phyloP scores from a whole-genome alignment of 2,797 vertebrate genomes.

The Brachymystax lenok region DNA sequence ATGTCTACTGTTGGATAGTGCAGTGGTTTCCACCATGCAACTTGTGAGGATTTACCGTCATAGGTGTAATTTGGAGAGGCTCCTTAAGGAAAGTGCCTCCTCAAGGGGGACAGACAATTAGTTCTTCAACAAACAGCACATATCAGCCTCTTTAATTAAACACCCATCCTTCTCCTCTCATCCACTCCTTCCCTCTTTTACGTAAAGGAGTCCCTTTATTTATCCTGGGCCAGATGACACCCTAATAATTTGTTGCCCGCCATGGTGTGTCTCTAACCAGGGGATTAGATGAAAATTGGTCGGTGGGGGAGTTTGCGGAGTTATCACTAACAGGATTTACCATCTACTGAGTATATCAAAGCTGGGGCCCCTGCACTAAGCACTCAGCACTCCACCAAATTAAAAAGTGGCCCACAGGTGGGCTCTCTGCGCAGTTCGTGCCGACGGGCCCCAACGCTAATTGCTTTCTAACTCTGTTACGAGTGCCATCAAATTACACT shows the following conservation, averaged over 20 bases:
- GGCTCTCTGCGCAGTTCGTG: constrained; percentile 71
- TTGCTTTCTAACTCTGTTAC: constrained; percentile 84
- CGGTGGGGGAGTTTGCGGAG: constrained; percentile 70
- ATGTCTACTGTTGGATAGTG: constrained; percentile 50
- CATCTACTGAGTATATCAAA: constrained; percentile 84
- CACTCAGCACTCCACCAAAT: constrained; percentile 85
- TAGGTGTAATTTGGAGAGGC: constrained; percentile 68
- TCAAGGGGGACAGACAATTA: constrained; percentile 79
- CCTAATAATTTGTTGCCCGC: constrained; percentile 76
- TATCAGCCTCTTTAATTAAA: constrained; percentile 81
- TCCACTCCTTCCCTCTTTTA: constrained; percentile 44
- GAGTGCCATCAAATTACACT: constrained; percentile 81
- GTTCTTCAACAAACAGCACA: constrained; percentile 78
- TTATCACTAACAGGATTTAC: constrained; percentile 84
- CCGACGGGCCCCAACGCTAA: constrained; percentile 77
- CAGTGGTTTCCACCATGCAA: constrained; percentile 41
- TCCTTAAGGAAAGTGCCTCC: constrained; percentile 70
- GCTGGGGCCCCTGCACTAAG: constrained; percentile 70
- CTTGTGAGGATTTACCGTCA: constrained; percentile 66
- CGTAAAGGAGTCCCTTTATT: constrained; percentile 58
- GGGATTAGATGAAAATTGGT: constrained; percentile 80
- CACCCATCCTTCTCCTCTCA: constrained; percentile 66
- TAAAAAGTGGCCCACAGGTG: constrained; percentile 84
- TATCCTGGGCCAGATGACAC: constrained; percentile 73
- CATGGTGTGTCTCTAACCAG: constrained; percentile 75